phyloP scores from a whole-genome alignment of 1,140 invertebrate species.

The Vanessa atalanta region DNA sequence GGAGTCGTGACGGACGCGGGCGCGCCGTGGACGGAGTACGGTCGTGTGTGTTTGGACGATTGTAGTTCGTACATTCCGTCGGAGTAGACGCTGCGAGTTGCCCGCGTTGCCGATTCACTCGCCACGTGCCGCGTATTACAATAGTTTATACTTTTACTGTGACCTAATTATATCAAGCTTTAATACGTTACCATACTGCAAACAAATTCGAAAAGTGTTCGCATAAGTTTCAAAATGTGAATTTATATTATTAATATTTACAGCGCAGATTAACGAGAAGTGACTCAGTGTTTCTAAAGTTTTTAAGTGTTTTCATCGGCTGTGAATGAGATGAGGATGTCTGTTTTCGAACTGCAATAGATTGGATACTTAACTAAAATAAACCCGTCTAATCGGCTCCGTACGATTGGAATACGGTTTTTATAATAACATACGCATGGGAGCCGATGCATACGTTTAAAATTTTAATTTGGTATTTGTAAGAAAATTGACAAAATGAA shows the following conservation, averaged over 20 bases:
- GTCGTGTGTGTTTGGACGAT: constrained; percentile 18
- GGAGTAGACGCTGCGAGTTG: constrained; percentile 52
- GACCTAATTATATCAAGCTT: constrained; percentile 42
- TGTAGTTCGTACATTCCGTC: constrained; percentile 54
- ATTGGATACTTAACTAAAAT: constrained; percentile 48
- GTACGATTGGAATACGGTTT: constrained; percentile 19
- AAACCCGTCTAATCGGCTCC: constrained; percentile 38
- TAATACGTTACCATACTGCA: constrained; percentile 6
- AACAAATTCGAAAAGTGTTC: constrained; percentile 13
- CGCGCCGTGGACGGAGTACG: constrained; percentile 29
- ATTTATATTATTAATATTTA: constrained; percentile 39
- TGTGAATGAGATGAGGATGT: constrained; percentile 58
- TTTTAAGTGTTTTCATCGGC: constrained; percentile 62
- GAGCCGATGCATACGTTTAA: constrained; percentile 30
- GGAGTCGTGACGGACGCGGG: constrained; percentile 32
- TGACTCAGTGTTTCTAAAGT: constrained; percentile 68
- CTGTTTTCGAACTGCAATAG: constrained; percentile 43
- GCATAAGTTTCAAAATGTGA: constrained; percentile 38
- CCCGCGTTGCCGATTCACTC: constrained; percentile 45
- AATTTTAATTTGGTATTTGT: constrained; percentile 26
- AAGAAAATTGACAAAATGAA: constrained; percentile 48
- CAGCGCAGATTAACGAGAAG: constrained; percentile 54
- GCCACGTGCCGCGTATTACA: constrained; percentile 45
- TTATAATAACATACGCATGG: constrained; percentile 29
- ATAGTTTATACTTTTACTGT: constrained; percentile 53